A percentile compares a stretch with the other conserved stretches of the same genome.
Conservation (phyloP, 2,113 vertebrate species). For the Chaetodon trifascialis region DNA sequence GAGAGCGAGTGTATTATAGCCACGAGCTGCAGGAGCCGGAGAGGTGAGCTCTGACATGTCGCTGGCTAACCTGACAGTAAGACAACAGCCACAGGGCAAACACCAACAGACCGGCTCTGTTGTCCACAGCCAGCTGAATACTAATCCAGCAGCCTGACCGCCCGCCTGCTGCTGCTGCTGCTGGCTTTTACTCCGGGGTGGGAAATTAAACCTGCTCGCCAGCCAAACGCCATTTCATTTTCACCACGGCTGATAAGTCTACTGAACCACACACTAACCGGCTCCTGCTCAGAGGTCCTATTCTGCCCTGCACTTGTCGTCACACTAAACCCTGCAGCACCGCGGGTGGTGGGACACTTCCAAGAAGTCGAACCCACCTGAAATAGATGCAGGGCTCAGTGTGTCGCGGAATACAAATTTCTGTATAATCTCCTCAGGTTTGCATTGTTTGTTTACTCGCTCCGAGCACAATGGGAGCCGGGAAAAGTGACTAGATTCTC, state of each 20-base stretch:
- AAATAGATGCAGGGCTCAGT: slow-evolving; percentile 16
- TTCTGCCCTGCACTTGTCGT: slow-evolving; percentile 26
- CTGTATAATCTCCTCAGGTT: slow-evolving; percentile 20
- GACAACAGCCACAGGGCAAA: slow-evolving; percentile 74
- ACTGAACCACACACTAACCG: slow-evolving; percentile 24
- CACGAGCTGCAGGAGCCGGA: slow-evolving; percentile 36
- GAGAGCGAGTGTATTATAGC: slow-evolving; percentile 30
- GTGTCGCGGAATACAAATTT: slow-evolving; percentile 37
- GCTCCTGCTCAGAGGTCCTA: slow-evolving; percentile 25
- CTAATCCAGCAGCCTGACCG: slow-evolving; percentile 54
- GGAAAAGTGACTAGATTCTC: not conserved
- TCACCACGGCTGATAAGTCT: slow-evolving; percentile 30
- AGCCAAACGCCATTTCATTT: slow-evolving; percentile 51
- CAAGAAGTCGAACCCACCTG: slow-evolving; percentile 29
- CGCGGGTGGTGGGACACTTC: slow-evolving; percentile 21
- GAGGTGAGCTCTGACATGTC: slow-evolving; percentile 63
- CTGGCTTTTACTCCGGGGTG: slow-evolving; percentile 40
- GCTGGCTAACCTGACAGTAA: slow-evolving; percentile 65
- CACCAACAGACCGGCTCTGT: slow-evolving; percentile 51
- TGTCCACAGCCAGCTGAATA: slow-evolving; percentile 64
- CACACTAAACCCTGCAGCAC: slow-evolving; percentile 21
- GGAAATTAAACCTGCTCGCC: slow-evolving; percentile 58
- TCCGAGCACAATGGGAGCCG: not conserved
- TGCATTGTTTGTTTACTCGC: slow-evolving; percentile 16
- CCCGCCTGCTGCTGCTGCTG: not conserved